Evolutionary conservation across 2,797 vertebrate species (phyloP).

Genomic region (Poeciliopsis infans): DNA sequence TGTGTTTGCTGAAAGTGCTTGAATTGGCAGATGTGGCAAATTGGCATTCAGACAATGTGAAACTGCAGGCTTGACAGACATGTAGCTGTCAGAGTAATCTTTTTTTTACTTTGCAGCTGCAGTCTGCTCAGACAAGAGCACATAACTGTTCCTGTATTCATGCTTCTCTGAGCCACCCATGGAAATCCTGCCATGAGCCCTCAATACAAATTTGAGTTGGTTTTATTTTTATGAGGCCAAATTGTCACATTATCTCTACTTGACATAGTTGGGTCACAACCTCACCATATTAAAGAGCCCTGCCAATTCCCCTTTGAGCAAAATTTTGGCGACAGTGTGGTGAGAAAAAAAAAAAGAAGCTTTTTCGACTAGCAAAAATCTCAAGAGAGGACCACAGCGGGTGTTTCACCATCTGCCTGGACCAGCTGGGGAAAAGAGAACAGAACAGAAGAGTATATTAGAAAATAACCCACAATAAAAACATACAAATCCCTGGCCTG

Average conservation of each 20-base stretch:
- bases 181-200: constrained; percentile 15
- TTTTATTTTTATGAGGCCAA: constrained; percentile 5
- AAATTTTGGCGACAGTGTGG: constrained; percentile 3
- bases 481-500: constrained; percentile 28
- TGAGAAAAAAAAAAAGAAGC: neutral
- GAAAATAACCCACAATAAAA: neutral
- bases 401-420: constrained; percentile 8
- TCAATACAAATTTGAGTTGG: neutral
- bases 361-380: neutral
- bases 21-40: constrained; percentile 19
- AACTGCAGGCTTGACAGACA: constrained; percentile 35
- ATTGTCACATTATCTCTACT: constrained; percentile 7
- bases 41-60: constrained; percentile 37
- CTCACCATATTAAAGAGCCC: neutral
- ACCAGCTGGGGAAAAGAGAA: neutral
- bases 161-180: constrained; percentile 2
- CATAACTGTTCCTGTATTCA: constrained; percentile 14
- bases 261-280: constrained; percentile 2
- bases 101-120: constrained; percentile 18
- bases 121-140: constrained; percentile 31
- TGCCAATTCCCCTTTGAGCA: neutral
- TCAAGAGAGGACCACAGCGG: constrained; percentile 7
- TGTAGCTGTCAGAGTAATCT: constrained; percentile 38
- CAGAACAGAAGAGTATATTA: constrained; percentile 3
- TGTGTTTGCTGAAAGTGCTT: constrained; percentile 15